Conservation (phyloP, 1,140 invertebrate species). For the Helicoverpa zea region DNA sequence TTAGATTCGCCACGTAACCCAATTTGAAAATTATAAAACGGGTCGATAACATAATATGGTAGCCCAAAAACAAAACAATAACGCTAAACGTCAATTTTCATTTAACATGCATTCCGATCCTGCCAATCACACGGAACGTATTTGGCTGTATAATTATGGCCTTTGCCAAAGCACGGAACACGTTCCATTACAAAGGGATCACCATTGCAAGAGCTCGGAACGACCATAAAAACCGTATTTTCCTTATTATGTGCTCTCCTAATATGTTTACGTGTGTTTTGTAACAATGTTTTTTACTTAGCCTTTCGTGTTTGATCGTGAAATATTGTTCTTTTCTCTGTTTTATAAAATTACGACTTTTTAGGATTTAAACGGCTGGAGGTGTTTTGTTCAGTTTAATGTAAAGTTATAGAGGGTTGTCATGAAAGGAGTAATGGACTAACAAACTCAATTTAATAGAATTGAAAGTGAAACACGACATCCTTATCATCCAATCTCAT, state of each 20-base stretch:
- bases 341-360: constrained; percentile 39
- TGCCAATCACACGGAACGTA: constrained; percentile 56
- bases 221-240: constrained; percentile 70
- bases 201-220: constrained; percentile 52
- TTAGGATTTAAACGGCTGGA: constrained; percentile 4
- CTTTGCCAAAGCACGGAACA: constrained; percentile 62
- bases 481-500: too few relatives aligned
- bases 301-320: constrained; percentile 45
- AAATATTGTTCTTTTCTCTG: constrained; percentile 41
- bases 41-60: neutral
- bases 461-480: too few relatives aligned
- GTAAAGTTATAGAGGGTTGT: neutral
- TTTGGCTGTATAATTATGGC: constrained; percentile 74
- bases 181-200: constrained; percentile 76
- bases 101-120: constrained; percentile 22
- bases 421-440: neutral
- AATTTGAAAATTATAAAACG: neutral
- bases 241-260: constrained; percentile 60
- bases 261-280: constrained; percentile 56
- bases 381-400: neutral
- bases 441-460: too few relatives aligned
- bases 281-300: constrained; percentile 74
- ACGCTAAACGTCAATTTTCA: constrained; percentile 31
- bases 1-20: neutral
- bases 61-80: constrained; percentile 11